Evolutionary conservation across 1,140 invertebrate genomes (phyloP), one percentile per base, ranked within the genome.

Genomic region (Pseudomyrmex cubaensis): DNA sequence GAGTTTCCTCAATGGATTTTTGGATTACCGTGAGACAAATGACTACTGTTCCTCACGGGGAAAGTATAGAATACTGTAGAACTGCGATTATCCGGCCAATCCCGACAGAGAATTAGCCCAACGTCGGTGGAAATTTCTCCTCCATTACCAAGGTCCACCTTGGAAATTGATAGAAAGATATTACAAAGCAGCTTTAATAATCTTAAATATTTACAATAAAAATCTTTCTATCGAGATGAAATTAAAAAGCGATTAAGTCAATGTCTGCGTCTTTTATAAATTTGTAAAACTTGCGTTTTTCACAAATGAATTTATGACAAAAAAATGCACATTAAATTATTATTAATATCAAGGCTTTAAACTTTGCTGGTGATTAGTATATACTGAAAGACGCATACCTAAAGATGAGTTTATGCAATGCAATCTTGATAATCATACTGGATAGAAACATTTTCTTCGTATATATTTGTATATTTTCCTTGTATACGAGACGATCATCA

Each of bases 1-100:
- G 76, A 80, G 76, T 80, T 80, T 80, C 76, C 76, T 80, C 76
- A 72, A 80, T 80, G 76, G 76, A 80, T 80, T 80, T 80, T 80
- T 80, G 66, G 76, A 80, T 80, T 80, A 80, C 76, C 22, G 66
- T 8, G 66, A 80, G 76, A 80, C 76, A 80, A 80, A 80, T 80
- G 76, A 80, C 66, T 80, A 80, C 76, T 80, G 54, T 80, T 80
- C 76, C 74, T 63, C 12, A 80, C 66, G 64, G 54, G 15, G 10
- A 70, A 70, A 78, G 54, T 80, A 77, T 77, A 80, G 76, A 80
- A 80, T 80, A 78, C 64, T 70, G 76, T 80, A 70, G 66, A 80
- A 80, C 66, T 54, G 46, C 66, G 76, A 80, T 80, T 80, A 80
- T 80, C 76, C 66, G 66, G 76, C 76, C 76, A 80, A 80, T 80